Conservation (phyloP, 2,113 vertebrate species). For the Empidonax alnorum region DNA sequence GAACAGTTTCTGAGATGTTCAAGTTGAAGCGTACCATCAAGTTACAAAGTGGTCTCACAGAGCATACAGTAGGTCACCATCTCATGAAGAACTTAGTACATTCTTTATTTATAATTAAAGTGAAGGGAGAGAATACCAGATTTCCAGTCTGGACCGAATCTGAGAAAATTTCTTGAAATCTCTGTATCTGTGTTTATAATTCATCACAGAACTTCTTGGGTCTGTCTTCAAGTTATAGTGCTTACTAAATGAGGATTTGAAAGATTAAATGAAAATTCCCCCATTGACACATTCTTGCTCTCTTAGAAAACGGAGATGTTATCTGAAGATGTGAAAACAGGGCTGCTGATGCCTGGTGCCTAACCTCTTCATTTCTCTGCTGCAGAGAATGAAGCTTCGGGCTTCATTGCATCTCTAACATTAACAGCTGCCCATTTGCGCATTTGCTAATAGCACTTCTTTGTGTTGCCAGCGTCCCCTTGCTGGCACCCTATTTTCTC, state of each 20-base stretch:
- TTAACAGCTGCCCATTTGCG: background rate
- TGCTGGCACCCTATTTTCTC: background rate
- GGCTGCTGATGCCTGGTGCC: background rate
- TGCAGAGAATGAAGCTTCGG: background rate
- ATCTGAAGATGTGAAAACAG: background rate
- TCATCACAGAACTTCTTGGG: background rate
- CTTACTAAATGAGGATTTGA: background rate
- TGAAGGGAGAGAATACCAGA: background rate
- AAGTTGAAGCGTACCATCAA: background rate
- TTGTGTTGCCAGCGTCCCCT: background rate
- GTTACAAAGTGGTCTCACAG: background rate
- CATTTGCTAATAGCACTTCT: background rate
- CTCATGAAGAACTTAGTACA: background rate
- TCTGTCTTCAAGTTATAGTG: background rate
- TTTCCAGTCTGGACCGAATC: background rate
- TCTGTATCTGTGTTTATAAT: background rate
- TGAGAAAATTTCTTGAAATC: background rate
- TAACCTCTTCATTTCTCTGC: background rate
- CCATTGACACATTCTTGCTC: background rate
- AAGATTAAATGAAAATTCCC: background rate
- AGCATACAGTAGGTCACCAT: background rate
- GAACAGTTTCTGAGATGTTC: background rate
- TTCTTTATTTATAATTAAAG: background rate
- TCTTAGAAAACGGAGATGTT: background rate
- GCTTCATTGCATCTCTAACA: background rate